phyloP scores from a whole-genome alignment of 1,140 invertebrate species.

The Aphaenogaster floridana region DNA sequence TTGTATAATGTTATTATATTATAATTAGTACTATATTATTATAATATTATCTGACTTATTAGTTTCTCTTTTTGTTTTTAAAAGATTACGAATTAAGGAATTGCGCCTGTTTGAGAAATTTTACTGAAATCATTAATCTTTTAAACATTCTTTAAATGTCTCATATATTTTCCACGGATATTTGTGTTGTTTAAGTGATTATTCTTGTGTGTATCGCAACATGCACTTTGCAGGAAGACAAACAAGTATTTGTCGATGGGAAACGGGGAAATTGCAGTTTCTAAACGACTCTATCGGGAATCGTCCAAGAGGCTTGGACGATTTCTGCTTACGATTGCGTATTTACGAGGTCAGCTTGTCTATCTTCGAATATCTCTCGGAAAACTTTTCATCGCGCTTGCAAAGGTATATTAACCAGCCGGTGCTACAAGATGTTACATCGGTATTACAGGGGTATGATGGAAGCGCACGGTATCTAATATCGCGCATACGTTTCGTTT shows the following conservation, averaged over 20 bases:
- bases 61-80: background rate
- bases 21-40: background rate
- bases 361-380: background rate
- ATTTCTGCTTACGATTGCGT: background rate
- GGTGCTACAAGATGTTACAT: background rate
- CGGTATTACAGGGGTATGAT: background rate
- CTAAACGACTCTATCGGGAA: background rate
- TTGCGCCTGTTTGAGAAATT: background rate
- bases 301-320: background rate
- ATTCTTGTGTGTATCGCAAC: background rate
- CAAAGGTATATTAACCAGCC: background rate
- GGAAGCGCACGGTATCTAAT: background rate
- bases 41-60: background rate
- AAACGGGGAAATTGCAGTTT: background rate
- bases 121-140: background rate
- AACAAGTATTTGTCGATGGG: background rate
- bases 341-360: background rate
- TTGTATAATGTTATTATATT: background rate
- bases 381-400: background rate
- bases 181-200: background rate
- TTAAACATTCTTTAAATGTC: background rate
- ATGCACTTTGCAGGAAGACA: background rate
- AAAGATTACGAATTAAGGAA: background rate
- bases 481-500: slow-evolving; percentile 27
- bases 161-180: background rate